Conservation (phyloP, 2,113 vertebrate genomes). For the Parus major region DNA sequence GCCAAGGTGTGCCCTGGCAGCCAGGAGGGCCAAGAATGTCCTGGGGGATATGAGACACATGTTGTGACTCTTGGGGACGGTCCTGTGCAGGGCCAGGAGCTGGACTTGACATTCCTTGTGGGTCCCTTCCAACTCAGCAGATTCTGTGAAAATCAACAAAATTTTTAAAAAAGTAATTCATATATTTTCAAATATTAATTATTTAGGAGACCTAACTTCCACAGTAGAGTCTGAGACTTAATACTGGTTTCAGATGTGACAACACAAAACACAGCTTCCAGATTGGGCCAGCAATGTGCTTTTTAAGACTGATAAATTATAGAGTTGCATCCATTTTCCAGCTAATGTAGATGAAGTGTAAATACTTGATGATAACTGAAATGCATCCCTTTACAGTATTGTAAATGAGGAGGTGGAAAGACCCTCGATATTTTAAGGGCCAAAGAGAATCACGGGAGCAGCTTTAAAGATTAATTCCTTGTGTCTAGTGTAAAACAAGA, state of each 20-base stretch:
- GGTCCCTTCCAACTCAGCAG: not conserved
- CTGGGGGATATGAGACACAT: not conserved
- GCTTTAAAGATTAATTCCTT: constrained; percentile 75
- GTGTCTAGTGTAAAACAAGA: constrained; percentile 72
- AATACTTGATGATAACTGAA: constrained; percentile 50
- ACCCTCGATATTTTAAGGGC: constrained; percentile 46
- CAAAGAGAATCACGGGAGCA: constrained; percentile 67
- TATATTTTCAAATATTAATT: constrained; percentile 5
- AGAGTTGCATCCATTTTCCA: constrained; percentile 56
- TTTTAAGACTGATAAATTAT: constrained; percentile 45
- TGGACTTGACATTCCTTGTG: not conserved
- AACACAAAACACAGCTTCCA: not conserved
- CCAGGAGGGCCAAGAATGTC: not conserved
- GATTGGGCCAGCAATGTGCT: not conserved
- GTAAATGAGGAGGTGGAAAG: constrained; percentile 56
- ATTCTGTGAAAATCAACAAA: not conserved
- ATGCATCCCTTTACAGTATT: constrained; percentile 42
- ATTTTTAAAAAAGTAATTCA: not conserved
- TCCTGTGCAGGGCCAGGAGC: not conserved
- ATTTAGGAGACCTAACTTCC: not conserved
- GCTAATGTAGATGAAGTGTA: constrained; percentile 56
- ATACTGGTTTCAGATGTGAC: not conserved
- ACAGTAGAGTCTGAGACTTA: not conserved
- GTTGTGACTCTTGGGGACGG: not conserved
- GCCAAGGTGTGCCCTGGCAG: not conserved